These are phyloP conservation scores for Todiramphus chloris DNA, from an alignment of 2,113 vertebrate species.

Conservation along the genomic window DNA sequence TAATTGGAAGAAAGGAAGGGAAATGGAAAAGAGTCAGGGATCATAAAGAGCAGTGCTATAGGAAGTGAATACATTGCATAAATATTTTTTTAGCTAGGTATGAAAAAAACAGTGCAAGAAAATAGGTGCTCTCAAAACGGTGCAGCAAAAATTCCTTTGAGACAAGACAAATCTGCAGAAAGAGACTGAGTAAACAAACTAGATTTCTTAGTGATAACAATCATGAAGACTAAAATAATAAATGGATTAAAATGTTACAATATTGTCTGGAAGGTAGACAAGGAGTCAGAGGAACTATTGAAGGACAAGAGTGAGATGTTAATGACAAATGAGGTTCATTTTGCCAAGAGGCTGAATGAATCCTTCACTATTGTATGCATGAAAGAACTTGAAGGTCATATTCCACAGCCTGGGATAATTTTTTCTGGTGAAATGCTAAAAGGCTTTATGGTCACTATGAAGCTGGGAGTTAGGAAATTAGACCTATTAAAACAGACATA, in stretches of 20 bases:
- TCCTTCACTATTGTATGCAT: not conserved
- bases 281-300: not conserved
- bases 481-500: constrained; percentile 34
- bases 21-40: not conserved
- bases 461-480: constrained; percentile 25
- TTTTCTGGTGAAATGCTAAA: constrained; percentile 30
- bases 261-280: not conserved
- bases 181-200: not conserved
- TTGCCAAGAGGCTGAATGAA: constrained; percentile 41
- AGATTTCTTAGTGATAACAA: not conserved
- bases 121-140: not conserved
- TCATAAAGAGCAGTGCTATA: not conserved
- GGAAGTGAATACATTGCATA: not conserved
- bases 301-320: constrained; percentile 15
- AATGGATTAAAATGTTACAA: constrained; percentile 1
- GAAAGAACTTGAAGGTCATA: constrained; percentile 44
- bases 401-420: constrained; percentile 41
- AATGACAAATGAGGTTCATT: constrained; percentile 24
- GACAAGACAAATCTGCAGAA: not conserved
- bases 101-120: not conserved
- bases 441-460: constrained; percentile 28
- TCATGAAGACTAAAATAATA: not conserved
- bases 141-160: not conserved
- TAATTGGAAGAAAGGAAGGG: not conserved
- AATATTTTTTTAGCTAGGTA: not conserved